Evolutionary conservation across 2,797 vertebrate species (phyloP), one percentile per base, ranked within the genome.

Genomic region (Ctenopoma multispine): DNA sequence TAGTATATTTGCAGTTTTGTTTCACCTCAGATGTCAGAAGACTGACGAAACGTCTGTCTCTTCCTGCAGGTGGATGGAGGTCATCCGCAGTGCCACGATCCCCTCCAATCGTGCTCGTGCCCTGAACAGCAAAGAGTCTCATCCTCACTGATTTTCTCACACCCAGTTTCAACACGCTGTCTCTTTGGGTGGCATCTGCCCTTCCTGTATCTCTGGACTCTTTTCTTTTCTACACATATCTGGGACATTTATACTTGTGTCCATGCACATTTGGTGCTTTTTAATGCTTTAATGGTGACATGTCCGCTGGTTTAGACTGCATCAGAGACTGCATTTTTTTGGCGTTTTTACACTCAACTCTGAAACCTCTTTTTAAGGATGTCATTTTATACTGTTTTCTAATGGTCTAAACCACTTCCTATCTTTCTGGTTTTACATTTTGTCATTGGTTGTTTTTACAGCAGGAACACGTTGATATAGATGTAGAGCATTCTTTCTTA

Each of bases 1-100:
- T 5, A 14, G 27, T 23, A 1, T 34, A 2, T 34, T 48, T 49
- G 34, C 40, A 14, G 2, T 31, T 13, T 47, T 40, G 15, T 47
- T 7, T 21, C 5, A 14, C 21, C 20, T 1, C 41, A 17, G 20
- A 15, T 17, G 11, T 47, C 36, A 29, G 46, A 34, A 21, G 12
- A 21, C 38, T 64, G 46, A 56, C 51, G 31, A 10, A 54, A 44
- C 27, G 4, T 9, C 7, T 40, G 70, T 15, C 17, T 76, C 51
- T 66, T 11, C 62, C 56, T 0, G 0, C 86, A 99, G 98, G 91
- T 99, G 98, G 98, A 99, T 99, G 97, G 96, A 97, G 89, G 98
- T 99, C 64, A 99, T 99, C 91, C 95, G 96, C 88, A 99, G 97
- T 68, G 97, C 97, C 79, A 99, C 97, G 55, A 93, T 95, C 75